Conservation (phyloP, 2,113 vertebrate genomes). For the Tragulus kanchil region DNA sequence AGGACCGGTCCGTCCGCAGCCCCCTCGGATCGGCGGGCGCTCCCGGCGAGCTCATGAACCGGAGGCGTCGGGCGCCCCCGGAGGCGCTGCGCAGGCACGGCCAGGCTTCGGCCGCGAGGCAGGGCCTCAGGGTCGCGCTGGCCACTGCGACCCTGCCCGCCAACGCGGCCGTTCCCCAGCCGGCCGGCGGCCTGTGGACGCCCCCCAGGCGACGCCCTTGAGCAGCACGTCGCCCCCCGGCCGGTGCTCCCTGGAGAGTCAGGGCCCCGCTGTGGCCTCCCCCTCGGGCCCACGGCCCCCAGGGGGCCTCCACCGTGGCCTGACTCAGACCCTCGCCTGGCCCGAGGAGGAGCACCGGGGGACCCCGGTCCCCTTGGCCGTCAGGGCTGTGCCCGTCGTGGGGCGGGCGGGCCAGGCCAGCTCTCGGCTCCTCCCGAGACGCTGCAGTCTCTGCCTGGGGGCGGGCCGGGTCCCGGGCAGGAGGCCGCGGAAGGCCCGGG, state of each 20-base stretch:
- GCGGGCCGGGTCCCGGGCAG: accelerated
- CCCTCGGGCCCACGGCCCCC: accelerated
- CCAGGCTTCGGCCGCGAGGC: accelerated
- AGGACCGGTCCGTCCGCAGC: accelerated
- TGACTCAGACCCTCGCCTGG: accelerated
- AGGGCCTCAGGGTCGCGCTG: background rate
- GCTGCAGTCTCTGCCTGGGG: background rate
- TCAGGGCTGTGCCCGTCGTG: background rate
- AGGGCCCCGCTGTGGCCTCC: background rate
- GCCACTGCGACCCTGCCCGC: accelerated
- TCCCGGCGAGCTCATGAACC: accelerated
- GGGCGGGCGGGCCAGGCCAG: background rate
- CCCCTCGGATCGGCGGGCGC: background rate
- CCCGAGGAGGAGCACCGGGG: accelerated
- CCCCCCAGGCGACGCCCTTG: background rate
- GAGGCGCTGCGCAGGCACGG: background rate
- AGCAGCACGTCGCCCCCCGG: accelerated
- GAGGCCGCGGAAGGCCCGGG: accelerated
- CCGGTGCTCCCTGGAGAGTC: accelerated
- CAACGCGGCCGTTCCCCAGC: background rate
- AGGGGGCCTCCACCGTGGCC: background rate
- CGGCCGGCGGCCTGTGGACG: background rate
- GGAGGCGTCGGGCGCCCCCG: accelerated
- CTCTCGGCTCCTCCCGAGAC: background rate
- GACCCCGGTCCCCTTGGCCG: background rate